Base-by-base conservation (phyloP, 2,113 vertebrate species). In the Toxotes chatareus region DNA sequence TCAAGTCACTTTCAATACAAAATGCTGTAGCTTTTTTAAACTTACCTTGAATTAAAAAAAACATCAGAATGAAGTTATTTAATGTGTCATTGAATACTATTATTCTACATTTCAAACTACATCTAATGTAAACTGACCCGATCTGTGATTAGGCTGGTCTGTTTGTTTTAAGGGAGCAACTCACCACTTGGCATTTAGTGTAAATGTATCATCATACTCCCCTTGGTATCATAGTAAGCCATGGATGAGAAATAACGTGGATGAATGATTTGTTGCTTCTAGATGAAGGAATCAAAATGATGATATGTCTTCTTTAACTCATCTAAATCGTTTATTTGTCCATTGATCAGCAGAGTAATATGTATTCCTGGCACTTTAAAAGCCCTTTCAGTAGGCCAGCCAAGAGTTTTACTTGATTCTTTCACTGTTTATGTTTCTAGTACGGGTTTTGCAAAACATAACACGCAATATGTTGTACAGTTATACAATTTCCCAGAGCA, bases 271-370 rank as follows among this genome's bases (percentile, higher is more conserved):
- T 59, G 69, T 32, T 66, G 42, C 40, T 19, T 69, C 49, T 7
- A 53, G 40, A 72, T 65, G 72, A 66, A 64, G 19, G 23, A 74
- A 56, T 65, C 42, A 27, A 76, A 53, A 74, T 75, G 3, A 76
- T n/a, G 6, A 76, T 1, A 46, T 79, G 47, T 34, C 4, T 59
- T 61, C 55, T 14, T 10, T 17, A 61, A 1, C n/a, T 53, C 10
- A 6, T 47, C 59, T 46, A 23, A 34, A 73, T 17, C 8, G 1
- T 74, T 42, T 53, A 40, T 47, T 61, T 55, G 16, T 56, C 44
- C 51, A 4, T 47, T 59, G 51, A 73, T 68, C 5, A 40, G 53
- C 7, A 61, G 12, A 23, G 19, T 59, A 69, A 73, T 19, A 3
- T 11, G 12, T 42, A 4, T n/a, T 32, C 10, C 7, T 17, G 10